Conservation (phyloP, 2,888 invertebrate species). For the Rhagium mordax region DNA sequence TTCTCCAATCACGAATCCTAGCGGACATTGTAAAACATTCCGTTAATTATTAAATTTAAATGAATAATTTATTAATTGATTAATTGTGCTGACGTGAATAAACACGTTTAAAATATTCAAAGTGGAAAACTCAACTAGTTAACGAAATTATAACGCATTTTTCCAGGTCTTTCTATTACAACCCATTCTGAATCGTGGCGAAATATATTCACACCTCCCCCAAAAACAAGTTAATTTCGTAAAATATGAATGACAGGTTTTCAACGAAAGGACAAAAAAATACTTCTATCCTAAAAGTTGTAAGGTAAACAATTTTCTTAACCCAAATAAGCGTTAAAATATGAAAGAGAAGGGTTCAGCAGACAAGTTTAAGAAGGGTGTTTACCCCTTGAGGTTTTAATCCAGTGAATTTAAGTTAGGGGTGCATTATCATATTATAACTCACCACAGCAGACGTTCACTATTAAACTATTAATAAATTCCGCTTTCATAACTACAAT, state of each 20-base stretch:
- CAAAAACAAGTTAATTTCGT: constrained; percentile 18
- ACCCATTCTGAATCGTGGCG: not conserved
- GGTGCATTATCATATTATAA: constrained; percentile 55
- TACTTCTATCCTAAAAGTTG: constrained; percentile 32
- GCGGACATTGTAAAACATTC: too few species aligned
- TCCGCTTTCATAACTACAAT: constrained; percentile 45
- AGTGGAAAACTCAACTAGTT: too few species aligned
- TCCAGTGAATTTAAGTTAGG: constrained; percentile 40
- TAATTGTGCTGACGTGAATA: too few species aligned
- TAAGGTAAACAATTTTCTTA: constrained; percentile 35
- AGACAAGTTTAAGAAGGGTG: constrained; percentile 32
- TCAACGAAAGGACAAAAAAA: not conserved
- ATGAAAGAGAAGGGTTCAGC: constrained; percentile 28
- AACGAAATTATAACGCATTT: not conserved
- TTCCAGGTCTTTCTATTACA: not conserved
- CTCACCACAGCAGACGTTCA: constrained; percentile 48
- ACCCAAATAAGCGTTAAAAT: constrained; percentile 35
- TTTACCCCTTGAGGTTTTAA: constrained; percentile 32
- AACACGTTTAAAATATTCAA: too few species aligned
- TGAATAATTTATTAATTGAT: too few species aligned
- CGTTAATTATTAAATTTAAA: too few species aligned
- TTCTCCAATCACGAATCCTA: too few species aligned
- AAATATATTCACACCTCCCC: not conserved
- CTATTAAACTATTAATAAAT: constrained; percentile 54
- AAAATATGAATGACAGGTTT: constrained; percentile 27